Conservation (phyloP, 2,113 vertebrate genomes). For the Nothoprocta pentlandii region DNA sequence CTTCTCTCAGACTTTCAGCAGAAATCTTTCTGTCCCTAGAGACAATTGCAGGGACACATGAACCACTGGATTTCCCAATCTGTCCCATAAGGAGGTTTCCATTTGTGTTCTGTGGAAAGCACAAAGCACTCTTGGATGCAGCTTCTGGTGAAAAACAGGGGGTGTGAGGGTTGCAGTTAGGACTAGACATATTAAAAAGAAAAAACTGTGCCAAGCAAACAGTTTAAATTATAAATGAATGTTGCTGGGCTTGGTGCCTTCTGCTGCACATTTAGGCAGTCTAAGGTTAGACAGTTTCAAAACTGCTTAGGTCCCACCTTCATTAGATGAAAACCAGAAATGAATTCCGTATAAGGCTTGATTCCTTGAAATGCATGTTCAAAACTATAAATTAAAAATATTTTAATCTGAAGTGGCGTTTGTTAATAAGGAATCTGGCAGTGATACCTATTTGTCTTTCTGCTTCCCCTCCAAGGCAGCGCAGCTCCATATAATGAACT, state of each 20-base stretch:
- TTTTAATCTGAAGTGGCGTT: conserved; percentile 21
- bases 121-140: not conserved
- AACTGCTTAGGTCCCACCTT: not conserved
- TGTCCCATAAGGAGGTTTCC: not conserved
- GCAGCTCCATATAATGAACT: conserved; percentile 28
- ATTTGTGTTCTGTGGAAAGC: not conserved
- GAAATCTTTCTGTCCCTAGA: not conserved
- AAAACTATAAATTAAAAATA: conserved; percentile 34
- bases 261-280: not conserved
- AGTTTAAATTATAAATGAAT: conserved; percentile 48
- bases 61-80: not conserved
- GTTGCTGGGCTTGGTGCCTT: not conserved
- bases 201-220: conserved; percentile 22
- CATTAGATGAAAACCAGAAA: not conserved
- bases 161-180: not conserved
- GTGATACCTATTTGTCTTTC: conserved; percentile 8
- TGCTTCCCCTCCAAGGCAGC: conserved; percentile 16
- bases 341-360: not conserved
- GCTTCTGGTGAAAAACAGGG: not conserved
- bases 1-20: not conserved
- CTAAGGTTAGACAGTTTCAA: not conserved
- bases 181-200: not conserved
- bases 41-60: not conserved
- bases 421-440: conserved; percentile 40
- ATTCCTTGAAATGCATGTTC: conserved; percentile 19